These are phyloP conservation scores for Caenorhabditis uteleia DNA, from an alignment of 2,888 invertebrate species.

Conservation along the genomic window DNA sequence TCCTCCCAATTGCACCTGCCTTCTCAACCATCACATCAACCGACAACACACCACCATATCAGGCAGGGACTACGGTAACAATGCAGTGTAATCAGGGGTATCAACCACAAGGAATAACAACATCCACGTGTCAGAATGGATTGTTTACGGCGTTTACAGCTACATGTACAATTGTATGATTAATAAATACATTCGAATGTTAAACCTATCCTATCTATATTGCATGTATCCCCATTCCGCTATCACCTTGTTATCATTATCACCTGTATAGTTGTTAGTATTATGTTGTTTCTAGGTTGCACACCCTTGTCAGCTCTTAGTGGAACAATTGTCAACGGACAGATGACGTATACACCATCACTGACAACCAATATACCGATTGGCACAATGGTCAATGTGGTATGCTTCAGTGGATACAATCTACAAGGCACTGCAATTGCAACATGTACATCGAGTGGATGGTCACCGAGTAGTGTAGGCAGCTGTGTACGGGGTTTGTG, in stretches of 20 bases:
- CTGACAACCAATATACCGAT: constrained; percentile 27
- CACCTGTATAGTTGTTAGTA: constrained; percentile 1
- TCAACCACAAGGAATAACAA: constrained; percentile 7
- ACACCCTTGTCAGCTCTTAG: constrained; percentile 29
- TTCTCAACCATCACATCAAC: constrained; percentile 16
- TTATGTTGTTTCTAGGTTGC: constrained; percentile 32
- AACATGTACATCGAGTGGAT: constrained; percentile 41
- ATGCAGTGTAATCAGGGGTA: constrained; percentile 35
- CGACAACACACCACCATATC: constrained; percentile 11
- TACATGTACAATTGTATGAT: constrained; percentile 11
- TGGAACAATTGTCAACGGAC: constrained; percentile 37
- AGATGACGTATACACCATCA: constrained; percentile 36
- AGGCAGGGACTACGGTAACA: constrained; percentile 29
- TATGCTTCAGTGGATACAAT: constrained; percentile 45
- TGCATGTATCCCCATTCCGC: no score
- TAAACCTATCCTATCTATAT: no score
- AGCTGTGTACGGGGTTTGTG: constrained; percentile 29
- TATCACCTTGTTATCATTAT: no score
- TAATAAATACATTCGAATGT: background rate
- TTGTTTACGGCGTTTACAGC: constrained; percentile 21
- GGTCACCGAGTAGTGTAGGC: constrained; percentile 41
- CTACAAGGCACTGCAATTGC: constrained; percentile 26
- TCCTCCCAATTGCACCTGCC: constrained; percentile 19
- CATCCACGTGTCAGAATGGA: constrained; percentile 31
- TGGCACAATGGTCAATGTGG: constrained; percentile 47